Percentiles rank a stretch among this genome's conserved stretches.
Evolutionary conservation across 2,888 invertebrate species (phyloP).

Genomic region (Deilephila elpenor): DNA sequence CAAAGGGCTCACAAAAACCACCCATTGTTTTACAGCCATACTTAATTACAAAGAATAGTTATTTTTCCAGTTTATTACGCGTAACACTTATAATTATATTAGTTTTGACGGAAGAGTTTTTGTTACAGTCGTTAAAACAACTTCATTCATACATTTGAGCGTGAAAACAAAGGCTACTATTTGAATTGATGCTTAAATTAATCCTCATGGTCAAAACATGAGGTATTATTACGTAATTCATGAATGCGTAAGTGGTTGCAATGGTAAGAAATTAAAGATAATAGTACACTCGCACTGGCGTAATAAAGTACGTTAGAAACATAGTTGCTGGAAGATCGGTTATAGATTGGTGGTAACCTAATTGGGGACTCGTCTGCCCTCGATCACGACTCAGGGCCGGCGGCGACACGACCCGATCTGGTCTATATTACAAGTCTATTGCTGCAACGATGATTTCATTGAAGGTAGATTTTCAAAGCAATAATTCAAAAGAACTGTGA

Average conservation of each 20-base stretch:
- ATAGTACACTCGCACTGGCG: background rate
- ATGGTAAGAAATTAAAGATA: background rate
- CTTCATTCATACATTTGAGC: background rate
- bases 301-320: conserved; percentile 7
- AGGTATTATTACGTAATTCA: background rate
- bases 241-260: background rate
- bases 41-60: conserved; percentile 3
- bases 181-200: background rate
- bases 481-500: background rate
- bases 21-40: conserved; percentile 9
- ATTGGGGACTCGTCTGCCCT: conserved; percentile 64
- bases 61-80: conserved; percentile 19
- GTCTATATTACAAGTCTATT: conserved; percentile 56
- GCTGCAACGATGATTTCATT: conserved; percentile 37
- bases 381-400: conserved; percentile 63
- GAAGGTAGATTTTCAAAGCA: background rate
- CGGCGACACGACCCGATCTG: conserved; percentile 58
- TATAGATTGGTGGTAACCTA: conserved; percentile 37
- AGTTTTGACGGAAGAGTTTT: conserved; percentile 11
- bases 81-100: conserved; percentile 17
- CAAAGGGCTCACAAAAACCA: conserved; percentile 3
- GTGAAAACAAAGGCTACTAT: background rate
- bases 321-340: conserved; percentile 8
- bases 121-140: background rate
- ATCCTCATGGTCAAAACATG: background rate